Conservation (phyloP, 2,888 invertebrate genomes). For the Zhuqinia jingwanae region DNA sequence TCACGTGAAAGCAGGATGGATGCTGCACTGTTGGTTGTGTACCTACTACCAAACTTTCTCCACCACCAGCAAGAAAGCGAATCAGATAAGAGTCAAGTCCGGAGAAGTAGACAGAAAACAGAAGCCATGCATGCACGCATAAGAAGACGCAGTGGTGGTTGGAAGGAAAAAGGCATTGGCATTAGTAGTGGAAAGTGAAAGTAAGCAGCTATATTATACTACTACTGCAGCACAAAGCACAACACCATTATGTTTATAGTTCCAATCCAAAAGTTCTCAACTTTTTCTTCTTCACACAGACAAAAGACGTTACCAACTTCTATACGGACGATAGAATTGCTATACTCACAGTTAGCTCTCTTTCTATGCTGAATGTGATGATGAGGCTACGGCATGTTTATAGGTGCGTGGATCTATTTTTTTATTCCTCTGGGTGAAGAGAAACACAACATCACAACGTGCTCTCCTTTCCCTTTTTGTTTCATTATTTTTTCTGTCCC, state of each 20-base stretch:
- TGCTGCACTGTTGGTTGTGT: too few relatives aligned
- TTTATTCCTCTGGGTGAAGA: neutral
- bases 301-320: too few relatives aligned
- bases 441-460: neutral
- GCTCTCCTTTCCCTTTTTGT: constrained; percentile 4
- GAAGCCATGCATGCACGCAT: neutral
- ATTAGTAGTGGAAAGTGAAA: neutral
- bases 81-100: neutral
- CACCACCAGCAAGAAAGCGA: neutral
- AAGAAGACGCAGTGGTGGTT: too few relatives aligned
- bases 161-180: too few relatives aligned
- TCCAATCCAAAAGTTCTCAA: neutral
- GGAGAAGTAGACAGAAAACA: neutral
- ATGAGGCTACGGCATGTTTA: neutral
- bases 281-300: too few relatives aligned
- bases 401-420: neutral
- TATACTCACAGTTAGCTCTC: neutral
- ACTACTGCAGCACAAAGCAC: neutral
- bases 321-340: neutral
- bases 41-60: neutral
- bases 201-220: neutral
- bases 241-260: neutral
- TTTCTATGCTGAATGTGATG: neutral
- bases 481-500: constrained; percentile 40
- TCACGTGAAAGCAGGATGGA: too few relatives aligned